Evolutionary conservation across 1,140 invertebrate genomes (phyloP).

Genomic region (Mizuhopecten yessoensis): DNA sequence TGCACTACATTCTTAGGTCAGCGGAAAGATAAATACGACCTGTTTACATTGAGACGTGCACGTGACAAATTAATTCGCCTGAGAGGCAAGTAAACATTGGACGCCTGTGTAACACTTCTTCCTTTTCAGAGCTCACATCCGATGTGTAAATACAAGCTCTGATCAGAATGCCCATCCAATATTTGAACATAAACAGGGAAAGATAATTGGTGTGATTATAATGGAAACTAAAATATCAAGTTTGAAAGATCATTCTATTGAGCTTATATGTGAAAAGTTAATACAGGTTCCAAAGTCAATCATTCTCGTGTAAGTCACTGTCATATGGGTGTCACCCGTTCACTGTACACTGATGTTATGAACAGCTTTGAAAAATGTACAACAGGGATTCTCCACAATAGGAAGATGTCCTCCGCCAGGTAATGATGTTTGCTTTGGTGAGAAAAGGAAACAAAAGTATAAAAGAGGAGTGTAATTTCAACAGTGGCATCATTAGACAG

Average conservation of each 20-base stretch:
- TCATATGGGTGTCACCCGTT: background rate
- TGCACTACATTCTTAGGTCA: background rate
- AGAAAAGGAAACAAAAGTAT: background rate
- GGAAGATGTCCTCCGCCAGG: background rate
- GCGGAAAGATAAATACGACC: background rate
- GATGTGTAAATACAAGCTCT: background rate
- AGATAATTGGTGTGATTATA: slow-evolving; percentile 28
- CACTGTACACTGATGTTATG: background rate
- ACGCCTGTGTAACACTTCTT: slow-evolving; percentile 24
- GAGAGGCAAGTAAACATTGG: slow-evolving; percentile 30
- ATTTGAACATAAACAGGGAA: background rate
- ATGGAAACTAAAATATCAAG: slow-evolving; percentile 39
- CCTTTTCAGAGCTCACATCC: slow-evolving; percentile 10
- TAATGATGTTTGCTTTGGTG: slow-evolving; percentile 4
- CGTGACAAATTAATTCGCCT: slow-evolving; percentile 28
- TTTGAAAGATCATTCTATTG: slow-evolving; percentile 39
- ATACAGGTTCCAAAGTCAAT: background rate
- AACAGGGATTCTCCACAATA: background rate
- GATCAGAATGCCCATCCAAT: slow-evolving; percentile 37
- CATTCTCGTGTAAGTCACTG: background rate
- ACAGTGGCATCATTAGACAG: background rate
- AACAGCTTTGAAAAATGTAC: slow-evolving; percentile 39
- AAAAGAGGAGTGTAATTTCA: background rate
- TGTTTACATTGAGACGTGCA: background rate
- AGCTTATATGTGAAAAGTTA: slow-evolving; percentile 20